Evolutionary conservation across 1,140 invertebrate genomes (phyloP), one percentile per base, ranked within the genome.

Genomic region (Plodia interpunctella): DNA sequence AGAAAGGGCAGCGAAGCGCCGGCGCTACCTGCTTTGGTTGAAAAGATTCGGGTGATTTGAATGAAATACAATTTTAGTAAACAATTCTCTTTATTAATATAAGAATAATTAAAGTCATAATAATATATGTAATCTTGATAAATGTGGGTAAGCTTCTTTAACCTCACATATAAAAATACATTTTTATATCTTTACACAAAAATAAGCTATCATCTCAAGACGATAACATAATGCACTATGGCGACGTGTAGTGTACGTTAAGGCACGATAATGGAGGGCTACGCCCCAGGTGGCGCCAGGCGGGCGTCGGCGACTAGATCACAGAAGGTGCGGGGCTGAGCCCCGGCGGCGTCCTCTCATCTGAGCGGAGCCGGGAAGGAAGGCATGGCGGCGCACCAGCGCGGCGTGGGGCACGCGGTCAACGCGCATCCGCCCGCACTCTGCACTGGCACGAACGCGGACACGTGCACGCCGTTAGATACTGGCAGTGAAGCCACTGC

Each of bases 151-250:
- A 61, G 75, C 72, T 83, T 83, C 78, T 85, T 86, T 86, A 86
- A 86, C 70, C 78, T 73, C 78, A 82, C 84, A 80, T 87, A 87
- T 80, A 88, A 88, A 88, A 88, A 88, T 88, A 87, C 81, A 82
- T 69, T 83, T 75, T 79, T 81, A 80, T 63, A 71, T 75, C 68
- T 78, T 84, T 86, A 83, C 83, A 84, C 83, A 88, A 88, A 83
- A 88, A 88, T 88, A 88, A 75, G 72, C 74, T 62, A 64, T 84
- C 83, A 75, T 83, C 72, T 71, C 62, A 52, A 74, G 74, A 83
- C 70, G 76, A 84, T 69, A 67, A 75, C 70, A 67, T 86, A 86
- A 88, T 86, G 86, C 84, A 88, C 86, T 87, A 85, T 81, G 86
- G 81, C 83, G 78, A 76, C 77, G 76, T 84, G 75, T 81, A 78